Evolutionary conservation across 2,888 invertebrate genomes (phyloP).

Genomic region (Theretra japonica): DNA sequence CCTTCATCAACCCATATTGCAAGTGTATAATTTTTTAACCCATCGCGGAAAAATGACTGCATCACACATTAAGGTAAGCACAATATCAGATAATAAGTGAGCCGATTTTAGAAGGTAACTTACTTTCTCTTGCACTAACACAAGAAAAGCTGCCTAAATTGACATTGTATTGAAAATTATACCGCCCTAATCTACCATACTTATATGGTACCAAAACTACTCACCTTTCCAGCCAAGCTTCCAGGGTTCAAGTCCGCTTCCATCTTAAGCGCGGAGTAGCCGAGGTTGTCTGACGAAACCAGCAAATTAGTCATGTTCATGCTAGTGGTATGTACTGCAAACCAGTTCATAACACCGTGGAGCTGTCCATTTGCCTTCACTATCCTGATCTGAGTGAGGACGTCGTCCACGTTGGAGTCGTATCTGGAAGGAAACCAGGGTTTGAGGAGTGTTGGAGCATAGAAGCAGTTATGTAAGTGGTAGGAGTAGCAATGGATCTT

Average conservation of each 20-base stretch:
- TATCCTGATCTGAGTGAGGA: constrained; percentile 89
- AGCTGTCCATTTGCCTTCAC: constrained; percentile 80
- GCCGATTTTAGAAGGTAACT: no score
- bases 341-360: constrained; percentile 93
- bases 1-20: no score
- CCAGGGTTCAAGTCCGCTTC: constrained; percentile 87
- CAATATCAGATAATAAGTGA: no score
- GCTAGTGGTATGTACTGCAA: constrained; percentile 92
- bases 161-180: no score
- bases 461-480: no score
- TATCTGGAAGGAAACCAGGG: constrained; percentile 81
- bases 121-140: no score
- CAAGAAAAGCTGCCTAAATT: no score
- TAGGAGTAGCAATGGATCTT: no score
- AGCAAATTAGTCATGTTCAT: constrained; percentile 94
- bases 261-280: constrained; percentile 90
- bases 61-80: no score
- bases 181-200: no score
- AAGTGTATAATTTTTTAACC: no score
- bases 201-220: constrained; percentile 31
- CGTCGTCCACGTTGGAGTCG: constrained; percentile 88
- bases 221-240: constrained; percentile 73
- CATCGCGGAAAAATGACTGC: no score
- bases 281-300: constrained; percentile 93
- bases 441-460: not conserved